Evolutionary conservation across 2,113 vertebrate species (phyloP).

Genomic region (Passer montanus): DNA sequence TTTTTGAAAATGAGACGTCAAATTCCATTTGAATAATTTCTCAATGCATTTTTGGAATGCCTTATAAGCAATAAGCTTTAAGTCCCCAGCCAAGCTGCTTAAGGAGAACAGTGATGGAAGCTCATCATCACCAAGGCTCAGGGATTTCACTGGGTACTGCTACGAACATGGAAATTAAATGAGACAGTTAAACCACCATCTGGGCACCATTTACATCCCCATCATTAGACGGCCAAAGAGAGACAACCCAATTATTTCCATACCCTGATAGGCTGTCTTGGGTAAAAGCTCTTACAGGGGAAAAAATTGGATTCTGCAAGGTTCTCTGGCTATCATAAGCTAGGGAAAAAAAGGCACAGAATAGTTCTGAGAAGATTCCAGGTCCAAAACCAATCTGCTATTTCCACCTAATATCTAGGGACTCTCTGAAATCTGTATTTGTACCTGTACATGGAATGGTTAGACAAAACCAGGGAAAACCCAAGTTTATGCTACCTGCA

Average conservation of each 20-base stretch:
- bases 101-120: slow-evolving; percentile 40
- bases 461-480: background rate
- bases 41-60: slow-evolving; percentile 5
- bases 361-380: background rate
- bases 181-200: slow-evolving; percentile 35
- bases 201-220: slow-evolving; percentile 36
- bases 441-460: background rate
- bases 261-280: background rate
- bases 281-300: background rate
- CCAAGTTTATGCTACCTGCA: background rate
- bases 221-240: slow-evolving; percentile 35
- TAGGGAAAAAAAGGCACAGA: background rate
- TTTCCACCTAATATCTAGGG: background rate
- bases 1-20: slow-evolving; percentile 31
- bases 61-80: slow-evolving; percentile 23
- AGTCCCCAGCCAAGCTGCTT: slow-evolving; percentile 45
- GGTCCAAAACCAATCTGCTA: background rate
- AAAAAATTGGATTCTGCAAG: background rate
- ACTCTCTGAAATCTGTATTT: background rate
- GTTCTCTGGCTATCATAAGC: background rate
- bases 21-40: slow-evolving; percentile 24
- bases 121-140: slow-evolving; percentile 33
- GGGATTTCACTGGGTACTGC: slow-evolving; percentile 45
- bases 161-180: slow-evolving; percentile 53
- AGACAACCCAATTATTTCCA: slow-evolving; percentile 28